Base-by-base conservation (phyloP, 1,140 invertebrate species). In the Drosophila nigromelanica region DNA sequence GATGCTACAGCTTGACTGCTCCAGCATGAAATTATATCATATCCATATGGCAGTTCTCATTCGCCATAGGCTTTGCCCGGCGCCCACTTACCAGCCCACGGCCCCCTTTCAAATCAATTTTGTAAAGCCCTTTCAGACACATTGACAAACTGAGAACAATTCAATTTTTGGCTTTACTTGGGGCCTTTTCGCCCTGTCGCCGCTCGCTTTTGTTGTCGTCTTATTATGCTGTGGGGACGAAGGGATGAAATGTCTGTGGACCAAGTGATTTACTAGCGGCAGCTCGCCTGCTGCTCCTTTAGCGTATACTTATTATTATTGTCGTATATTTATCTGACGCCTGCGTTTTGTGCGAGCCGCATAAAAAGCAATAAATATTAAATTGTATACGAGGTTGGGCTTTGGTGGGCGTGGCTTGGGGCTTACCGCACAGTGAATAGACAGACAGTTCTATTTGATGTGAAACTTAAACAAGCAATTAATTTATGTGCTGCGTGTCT, bases 331-430 rank as follows among this genome's bases (percentile, higher is more conserved):
- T 77, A 77, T 73, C 69, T 77, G 47, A 77, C 70, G 74, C 74
- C 74, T 73, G 64, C 54, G 66, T 70, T 70, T 74, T 70, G 66
- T 74, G 66, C 72, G 72, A 51, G 54, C 67, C 58, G 63, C 63
- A 73, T 77, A 77, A 77, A 76, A 77, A 77, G 74, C 74, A 77
- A 77, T 77, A 77, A 77, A 77, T 77, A 77, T 77, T 77, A 77
- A 77, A 77, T 77, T 77, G 70, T 73, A 54, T 56, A n/a, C 15
- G 52, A n/a, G 10, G 39, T 4, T 14, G 10, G 27, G 12, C 39
- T 14, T 27, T 14, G 4, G 14, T 61, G 50, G 72, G 66, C 64
- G 71, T 61, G 66, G 33, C 54, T 39, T n/a, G 52, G 8, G 71
- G 56, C 37, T 70, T 52, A 74, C 66, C 66, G 39, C 58, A 52